Conservation (phyloP, 2,797 vertebrate genomes). For the Pelochelys cantorii region DNA sequence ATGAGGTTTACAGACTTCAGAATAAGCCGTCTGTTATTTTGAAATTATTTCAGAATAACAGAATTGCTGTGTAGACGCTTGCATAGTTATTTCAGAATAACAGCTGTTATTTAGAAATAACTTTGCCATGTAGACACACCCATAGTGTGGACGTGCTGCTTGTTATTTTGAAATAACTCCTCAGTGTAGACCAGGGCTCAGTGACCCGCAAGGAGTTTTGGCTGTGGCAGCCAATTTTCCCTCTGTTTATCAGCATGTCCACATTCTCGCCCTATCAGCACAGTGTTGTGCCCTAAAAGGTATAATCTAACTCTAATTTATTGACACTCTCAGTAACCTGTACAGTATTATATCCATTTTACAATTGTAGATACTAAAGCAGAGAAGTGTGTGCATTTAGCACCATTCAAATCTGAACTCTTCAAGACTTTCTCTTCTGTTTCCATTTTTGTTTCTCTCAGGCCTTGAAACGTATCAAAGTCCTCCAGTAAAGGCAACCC, state of each 20-base stretch:
- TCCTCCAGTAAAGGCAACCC: constrained; percentile 18
- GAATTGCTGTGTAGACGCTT: too few relatives aligned
- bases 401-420: background rate
- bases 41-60: too few relatives aligned
- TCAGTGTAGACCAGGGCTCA: background rate
- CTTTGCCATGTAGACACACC: too few relatives aligned
- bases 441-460: constrained; percentile 44
- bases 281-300: background rate
- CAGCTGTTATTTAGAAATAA: too few relatives aligned
- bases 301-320: background rate
- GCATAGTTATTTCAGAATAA: too few relatives aligned
- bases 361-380: background rate
- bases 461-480: background rate
- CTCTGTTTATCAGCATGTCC: background rate
- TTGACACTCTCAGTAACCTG: background rate
- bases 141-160: too few relatives aligned
- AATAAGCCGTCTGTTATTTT: too few relatives aligned
- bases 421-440: background rate
- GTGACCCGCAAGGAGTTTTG: background rate
- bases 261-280: background rate
- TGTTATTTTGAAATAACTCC: too few relatives aligned
- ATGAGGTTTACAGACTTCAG: too few relatives aligned
- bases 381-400: background rate
- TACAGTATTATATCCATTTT: background rate
- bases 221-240: background rate